Percentiles rank a stretch among this genome's conserved stretches.
Evolutionary conservation across 2,113 vertebrate species (phyloP).

Genomic region (Sporophila hypoxantha): DNA sequence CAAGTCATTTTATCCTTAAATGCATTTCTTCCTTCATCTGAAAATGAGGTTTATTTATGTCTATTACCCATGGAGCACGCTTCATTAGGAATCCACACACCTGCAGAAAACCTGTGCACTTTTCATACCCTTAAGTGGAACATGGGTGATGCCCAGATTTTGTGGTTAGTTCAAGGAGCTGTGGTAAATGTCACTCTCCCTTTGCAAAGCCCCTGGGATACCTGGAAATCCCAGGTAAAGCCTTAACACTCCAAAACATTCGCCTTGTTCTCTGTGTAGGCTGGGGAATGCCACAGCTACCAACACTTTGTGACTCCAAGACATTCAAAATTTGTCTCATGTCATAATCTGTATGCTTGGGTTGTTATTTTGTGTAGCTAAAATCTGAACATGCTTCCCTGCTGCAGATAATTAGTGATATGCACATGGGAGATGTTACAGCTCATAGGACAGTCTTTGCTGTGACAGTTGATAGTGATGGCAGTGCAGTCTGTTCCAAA

Average conservation of each 20-base stretch:
- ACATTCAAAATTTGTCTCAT: slow-evolving; percentile 22
- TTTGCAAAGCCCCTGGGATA: neutral
- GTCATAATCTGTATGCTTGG: neutral
- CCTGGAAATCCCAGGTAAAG: neutral
- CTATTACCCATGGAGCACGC: neutral
- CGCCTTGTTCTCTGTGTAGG: neutral
- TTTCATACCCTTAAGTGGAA: neutral
- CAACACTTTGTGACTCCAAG: neutral
- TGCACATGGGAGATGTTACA: slow-evolving; percentile 24
- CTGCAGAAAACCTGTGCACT: neutral
- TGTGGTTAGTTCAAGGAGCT: neutral
- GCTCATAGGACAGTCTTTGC: neutral
- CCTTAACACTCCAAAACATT: neutral
- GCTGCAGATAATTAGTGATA: slow-evolving; percentile 40
- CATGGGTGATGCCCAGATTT: neutral
- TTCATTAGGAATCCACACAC: neutral
- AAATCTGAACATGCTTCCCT: slow-evolving; percentile 22
- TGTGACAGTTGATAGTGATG: slow-evolving; percentile 5
- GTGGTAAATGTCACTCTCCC: neutral
- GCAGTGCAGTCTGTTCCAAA: neutral
- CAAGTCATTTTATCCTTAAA: neutral
- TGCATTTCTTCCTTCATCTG: neutral
- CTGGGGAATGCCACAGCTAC: neutral
- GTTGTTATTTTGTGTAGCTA: slow-evolving; percentile 40
- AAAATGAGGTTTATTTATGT: neutral